Percentiles rank a stretch among this genome's conserved stretches.
Conservation (phyloP, 2,888 invertebrate species). For the Agonopterix subpropinquella region DNA sequence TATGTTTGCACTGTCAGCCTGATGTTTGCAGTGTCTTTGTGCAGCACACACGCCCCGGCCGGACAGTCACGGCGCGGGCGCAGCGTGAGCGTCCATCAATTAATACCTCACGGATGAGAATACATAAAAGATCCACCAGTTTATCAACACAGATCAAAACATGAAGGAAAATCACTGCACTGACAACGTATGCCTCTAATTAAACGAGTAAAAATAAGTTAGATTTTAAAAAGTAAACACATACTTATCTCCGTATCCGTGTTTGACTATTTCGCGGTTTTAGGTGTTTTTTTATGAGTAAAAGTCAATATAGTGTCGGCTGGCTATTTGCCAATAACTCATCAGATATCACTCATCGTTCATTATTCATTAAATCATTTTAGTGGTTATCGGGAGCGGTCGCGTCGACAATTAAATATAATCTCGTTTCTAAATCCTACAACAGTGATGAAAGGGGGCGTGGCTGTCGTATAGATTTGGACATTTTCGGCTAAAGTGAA, state of each 20-base stretch:
- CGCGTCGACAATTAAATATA: constrained; percentile 23
- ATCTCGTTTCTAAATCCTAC: constrained; percentile 16
- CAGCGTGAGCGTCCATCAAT: constrained; percentile 36
- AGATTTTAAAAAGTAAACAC: background rate
- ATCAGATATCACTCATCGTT: constrained; percentile 44
- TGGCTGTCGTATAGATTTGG: constrained; percentile 41
- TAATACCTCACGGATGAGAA: constrained; percentile 26
- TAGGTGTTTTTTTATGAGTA: constrained; percentile 33
- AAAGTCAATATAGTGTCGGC: constrained; percentile 49
- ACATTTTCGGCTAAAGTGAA: constrained; percentile 28
- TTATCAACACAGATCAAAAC: constrained; percentile 24
- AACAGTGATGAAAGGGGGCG: constrained; percentile 57
- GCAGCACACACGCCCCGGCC: constrained; percentile 1
- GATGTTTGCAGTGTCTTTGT: constrained; percentile 5
- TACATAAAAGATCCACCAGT: constrained; percentile 33
- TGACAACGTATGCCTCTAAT: constrained; percentile 4
- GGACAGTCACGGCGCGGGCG: constrained; percentile 27
- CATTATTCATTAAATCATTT: constrained; percentile 49
- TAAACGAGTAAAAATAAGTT: background rate
- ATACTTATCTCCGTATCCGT: constrained; percentile 24
- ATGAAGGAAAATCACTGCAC: constrained; percentile 21
- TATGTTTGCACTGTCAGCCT: constrained; percentile 4
- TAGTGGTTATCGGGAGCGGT: constrained; percentile 42
- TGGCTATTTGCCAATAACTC: constrained; percentile 51
- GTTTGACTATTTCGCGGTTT: constrained; percentile 28